Conservation (phyloP, 2,113 vertebrate species). For the Pseudopodoces humilis region DNA sequence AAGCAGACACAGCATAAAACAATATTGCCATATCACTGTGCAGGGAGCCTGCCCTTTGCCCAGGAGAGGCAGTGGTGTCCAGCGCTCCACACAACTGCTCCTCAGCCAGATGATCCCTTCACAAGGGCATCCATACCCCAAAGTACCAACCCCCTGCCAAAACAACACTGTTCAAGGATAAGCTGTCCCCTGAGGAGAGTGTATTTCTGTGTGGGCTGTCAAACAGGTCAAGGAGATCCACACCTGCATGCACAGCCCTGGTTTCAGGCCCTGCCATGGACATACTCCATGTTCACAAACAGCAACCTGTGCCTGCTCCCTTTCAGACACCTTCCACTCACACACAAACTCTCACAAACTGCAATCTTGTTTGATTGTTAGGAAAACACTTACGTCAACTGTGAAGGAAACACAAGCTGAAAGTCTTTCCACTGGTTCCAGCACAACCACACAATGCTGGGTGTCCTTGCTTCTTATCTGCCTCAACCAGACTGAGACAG, state of each 20-base stretch:
- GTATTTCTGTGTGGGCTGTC: neutral
- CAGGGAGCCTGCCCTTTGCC: neutral
- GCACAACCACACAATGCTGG: constrained; percentile 74
- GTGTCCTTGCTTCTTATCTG: constrained; percentile 60
- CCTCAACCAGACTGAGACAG: constrained; percentile 82
- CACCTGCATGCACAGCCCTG: neutral
- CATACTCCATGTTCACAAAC: neutral
- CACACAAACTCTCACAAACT: neutral
- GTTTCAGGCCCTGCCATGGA: neutral
- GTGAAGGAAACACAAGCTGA: constrained; percentile 82
- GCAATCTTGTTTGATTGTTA: neutral
- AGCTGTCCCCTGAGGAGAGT: neutral
- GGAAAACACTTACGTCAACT: constrained; percentile 74
- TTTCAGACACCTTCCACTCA: neutral
- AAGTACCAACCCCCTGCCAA: neutral
- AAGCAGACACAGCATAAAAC: neutral
- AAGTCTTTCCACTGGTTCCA: constrained; percentile 87
- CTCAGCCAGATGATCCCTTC: neutral
- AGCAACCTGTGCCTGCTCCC: neutral
- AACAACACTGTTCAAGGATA: neutral
- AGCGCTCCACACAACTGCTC: neutral
- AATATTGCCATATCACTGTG: neutral
- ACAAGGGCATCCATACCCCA: neutral
- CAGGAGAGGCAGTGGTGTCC: neutral
- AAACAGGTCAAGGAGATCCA: rapidly evolving